These are phyloP conservation scores for Anhinga rufa DNA, from an alignment of 2,113 vertebrate species.

Conservation along the genomic window DNA sequence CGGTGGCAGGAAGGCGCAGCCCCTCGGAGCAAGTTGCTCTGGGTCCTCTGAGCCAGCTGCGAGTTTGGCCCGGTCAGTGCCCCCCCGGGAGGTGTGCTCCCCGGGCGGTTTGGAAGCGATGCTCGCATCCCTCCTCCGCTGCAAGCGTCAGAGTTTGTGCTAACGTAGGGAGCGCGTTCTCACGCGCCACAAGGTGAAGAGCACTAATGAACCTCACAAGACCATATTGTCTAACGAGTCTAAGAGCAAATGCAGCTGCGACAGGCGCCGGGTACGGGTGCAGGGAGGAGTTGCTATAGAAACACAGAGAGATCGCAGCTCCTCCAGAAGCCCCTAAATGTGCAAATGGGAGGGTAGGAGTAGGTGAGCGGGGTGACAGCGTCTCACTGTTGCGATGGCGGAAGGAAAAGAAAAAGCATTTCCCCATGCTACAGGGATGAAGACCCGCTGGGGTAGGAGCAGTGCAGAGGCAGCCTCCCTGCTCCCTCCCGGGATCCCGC, in stretches of 20 bases:
- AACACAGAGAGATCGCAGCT: background rate
- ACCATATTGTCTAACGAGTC: background rate
- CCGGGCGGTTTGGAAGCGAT: background rate
- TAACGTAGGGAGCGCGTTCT: background rate
- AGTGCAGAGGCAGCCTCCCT: rapidly evolving
- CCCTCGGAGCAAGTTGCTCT: background rate
- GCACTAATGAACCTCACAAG: background rate
- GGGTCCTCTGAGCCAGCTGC: background rate
- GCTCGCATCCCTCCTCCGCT: background rate
- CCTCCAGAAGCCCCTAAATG: background rate
- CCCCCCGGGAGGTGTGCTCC: rapidly evolving
- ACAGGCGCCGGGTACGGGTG: background rate
- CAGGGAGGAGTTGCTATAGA: slow-evolving; percentile 43
- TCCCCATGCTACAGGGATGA: rapidly evolving
- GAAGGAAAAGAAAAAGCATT: background rate
- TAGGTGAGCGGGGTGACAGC: background rate
- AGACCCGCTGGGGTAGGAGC: rapidly evolving
- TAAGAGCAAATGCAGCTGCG: background rate
- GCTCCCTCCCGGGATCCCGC: background rate
- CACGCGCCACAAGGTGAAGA: background rate
- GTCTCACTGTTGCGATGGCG: background rate
- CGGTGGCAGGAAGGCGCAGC: background rate
- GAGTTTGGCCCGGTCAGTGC: background rate
- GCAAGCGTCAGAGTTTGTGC: background rate
- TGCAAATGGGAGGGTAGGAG: background rate